Percentiles rank a stretch among this genome's conserved stretches.
Conservation (phyloP, 2,888 invertebrate species). For the Meloe dianella region DNA sequence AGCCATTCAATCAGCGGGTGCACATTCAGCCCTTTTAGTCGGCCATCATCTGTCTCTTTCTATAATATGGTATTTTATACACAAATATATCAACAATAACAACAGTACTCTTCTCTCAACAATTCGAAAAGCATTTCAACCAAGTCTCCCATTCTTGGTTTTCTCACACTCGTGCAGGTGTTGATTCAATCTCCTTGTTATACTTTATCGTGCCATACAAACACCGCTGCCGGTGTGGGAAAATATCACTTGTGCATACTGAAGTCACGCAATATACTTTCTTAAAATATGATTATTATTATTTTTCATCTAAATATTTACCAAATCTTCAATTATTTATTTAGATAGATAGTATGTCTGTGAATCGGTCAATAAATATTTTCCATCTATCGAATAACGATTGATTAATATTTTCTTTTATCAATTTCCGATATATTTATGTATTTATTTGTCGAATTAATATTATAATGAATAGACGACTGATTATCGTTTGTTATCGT, state of each 20-base stretch:
- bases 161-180: slow-evolving; percentile 56
- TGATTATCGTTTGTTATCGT: slow-evolving; percentile 38
- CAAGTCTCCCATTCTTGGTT: slow-evolving; percentile 15
- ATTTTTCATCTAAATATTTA: slow-evolving; percentile 1
- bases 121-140: not conserved
- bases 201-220: slow-evolving; percentile 53
- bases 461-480: slow-evolving; percentile 34
- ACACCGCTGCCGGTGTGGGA: slow-evolving; percentile 51
- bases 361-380: not conserved
- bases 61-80: slow-evolving; percentile 18
- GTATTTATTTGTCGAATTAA: not conserved
- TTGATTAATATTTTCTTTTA: not conserved
- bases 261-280: slow-evolving; percentile 28
- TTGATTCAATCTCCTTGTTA: slow-evolving; percentile 52
- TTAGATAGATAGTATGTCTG: not conserved
- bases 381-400: not conserved
- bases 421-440: not conserved
- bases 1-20: slow-evolving; percentile 40
- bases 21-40: slow-evolving; percentile 35
- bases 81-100: not conserved
- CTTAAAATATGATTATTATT: not conserved
- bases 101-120: not conserved
- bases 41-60: not conserved
- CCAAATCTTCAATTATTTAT: not conserved
- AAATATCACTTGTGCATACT: slow-evolving; percentile 44